Evolutionary conservation across 1,140 invertebrate species (phyloP), one percentile per base, ranked within the genome.

Genomic region (Elysia chlorotica): DNA sequence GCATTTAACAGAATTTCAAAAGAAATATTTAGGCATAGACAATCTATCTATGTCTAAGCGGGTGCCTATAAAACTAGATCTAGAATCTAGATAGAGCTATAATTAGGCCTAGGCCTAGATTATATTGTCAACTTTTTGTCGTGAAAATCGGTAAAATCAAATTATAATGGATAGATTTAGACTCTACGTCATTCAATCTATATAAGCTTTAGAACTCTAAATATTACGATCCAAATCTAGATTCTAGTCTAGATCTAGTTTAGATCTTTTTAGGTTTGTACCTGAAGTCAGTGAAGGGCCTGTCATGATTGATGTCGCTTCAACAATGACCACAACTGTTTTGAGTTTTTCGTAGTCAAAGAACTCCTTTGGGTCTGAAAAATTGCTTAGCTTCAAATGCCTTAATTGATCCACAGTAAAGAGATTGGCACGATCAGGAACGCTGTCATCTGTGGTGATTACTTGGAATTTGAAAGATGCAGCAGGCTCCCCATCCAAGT

Each of bases 311-410:
- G n/a, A n/a, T 54, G 67, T 69, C 2, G 59, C 69, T 71, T 62
- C 69, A 2, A 63, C 25, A 19, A 71, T 53, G 4, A 71, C 38
- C 10, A 71, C 69, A 41, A 71, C 36, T 23, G 23, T 63, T 1
- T 56, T n/a, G 35, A 41, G 48, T 31, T 62, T 56, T 25, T 71
- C 69, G 53, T 63, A 71, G 33, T 71, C 69, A 48, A 71, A 71
- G 30, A 6, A 36, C 37, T 38, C 14, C 57, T 6, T 33, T 62
- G 57, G 1, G 53, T 23, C 21, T 21, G 14, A 21, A 56, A 59
- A 41, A 57, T 28, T 63, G 35, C 36, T 14, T 23, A 23, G 6
- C 14, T 17, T 23, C 61, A 48, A 0, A 56, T n/a, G 19, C 61
- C n/a, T 5, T 48, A 19, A 33, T 59, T 71, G 1, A 25, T 62